Evolutionary conservation across 2,113 vertebrate genomes (phyloP).

Genomic region (Vimba vimba): DNA sequence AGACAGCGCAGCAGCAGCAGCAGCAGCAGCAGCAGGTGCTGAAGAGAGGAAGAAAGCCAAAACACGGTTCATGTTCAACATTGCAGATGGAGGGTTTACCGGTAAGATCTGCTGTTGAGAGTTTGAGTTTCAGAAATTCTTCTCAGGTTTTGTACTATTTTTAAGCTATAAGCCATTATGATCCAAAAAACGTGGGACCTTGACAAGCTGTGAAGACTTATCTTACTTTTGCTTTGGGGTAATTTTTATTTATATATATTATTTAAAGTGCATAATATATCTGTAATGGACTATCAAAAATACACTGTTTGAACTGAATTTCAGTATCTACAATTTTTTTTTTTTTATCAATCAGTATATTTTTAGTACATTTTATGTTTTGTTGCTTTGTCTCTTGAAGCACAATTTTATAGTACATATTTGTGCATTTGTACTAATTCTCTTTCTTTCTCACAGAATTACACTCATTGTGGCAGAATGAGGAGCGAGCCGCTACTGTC

Average conservation of each 20-base stretch:
- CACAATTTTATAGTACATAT: too few species aligned
- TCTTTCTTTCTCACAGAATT: conserved; percentile 78
- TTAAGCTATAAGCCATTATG: background rate
- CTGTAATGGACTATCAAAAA: too few species aligned
- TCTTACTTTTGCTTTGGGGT: background rate
- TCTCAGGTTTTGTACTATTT: background rate
- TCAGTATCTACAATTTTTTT: too few species aligned
- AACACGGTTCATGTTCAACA: conserved; percentile 98
- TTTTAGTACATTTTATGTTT: too few species aligned
- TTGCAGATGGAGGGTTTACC: conserved; percentile 97
- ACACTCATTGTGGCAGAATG: conserved; percentile 97
- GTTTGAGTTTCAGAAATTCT: background rate
- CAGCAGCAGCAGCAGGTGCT: background rate
- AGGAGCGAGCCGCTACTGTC: conserved; percentile 94
- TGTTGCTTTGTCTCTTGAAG: too few species aligned
- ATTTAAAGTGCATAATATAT: too few species aligned
- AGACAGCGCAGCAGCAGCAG: conserved; percentile 61
- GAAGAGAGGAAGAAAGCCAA: conserved; percentile 89
- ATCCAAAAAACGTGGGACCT: background rate
- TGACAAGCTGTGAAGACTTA: background rate
- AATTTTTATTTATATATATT: background rate
- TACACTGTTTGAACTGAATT: too few species aligned
- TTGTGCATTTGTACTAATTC: background rate
- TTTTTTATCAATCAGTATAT: too few species aligned
- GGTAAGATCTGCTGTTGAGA: conserved; percentile 71